phyloP scores from a whole-genome alignment of 2,888 invertebrate species.

The Calameuta filiformis region DNA sequence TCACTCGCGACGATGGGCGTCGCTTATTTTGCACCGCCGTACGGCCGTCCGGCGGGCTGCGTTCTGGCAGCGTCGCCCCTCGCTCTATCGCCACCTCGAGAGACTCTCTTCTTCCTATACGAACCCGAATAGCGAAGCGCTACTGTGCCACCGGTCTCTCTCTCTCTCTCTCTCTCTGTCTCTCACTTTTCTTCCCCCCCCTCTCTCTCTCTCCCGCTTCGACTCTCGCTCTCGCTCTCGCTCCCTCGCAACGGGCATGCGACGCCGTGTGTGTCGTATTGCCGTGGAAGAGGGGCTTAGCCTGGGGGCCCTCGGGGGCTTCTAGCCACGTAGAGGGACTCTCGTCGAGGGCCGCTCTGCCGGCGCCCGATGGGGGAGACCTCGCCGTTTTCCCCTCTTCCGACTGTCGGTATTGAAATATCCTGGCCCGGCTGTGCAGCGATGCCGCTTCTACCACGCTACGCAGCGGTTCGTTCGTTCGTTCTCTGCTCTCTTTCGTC shows the following conservation, averaged over 20 bases:
- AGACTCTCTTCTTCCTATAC: constrained; percentile 18
- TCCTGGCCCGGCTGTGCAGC: constrained; percentile 53
- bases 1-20: constrained; percentile 43
- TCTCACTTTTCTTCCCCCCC: constrained; percentile 15
- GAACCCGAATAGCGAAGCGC: constrained; percentile 48
- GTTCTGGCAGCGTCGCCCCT: constrained; percentile 7
- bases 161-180: constrained; percentile 11
- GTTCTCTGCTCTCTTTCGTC: constrained; percentile 9
- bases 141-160: constrained; percentile 23
- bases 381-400: constrained; percentile 31
- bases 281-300: constrained; percentile 16
- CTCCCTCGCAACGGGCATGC: constrained; percentile 19
- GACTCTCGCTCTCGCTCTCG: constrained; percentile 2
- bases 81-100: constrained; percentile 12
- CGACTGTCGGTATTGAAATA: constrained; percentile 51
- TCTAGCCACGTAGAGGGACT: background rate
- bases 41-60: background rate
- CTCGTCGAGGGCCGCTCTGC: too few relatives aligned
- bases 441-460: constrained; percentile 53
- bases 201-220: constrained; percentile 6
- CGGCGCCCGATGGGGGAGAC: constrained; percentile 11
- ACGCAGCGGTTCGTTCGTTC: constrained; percentile 26
- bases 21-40: constrained; percentile 15
- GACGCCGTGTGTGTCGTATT: constrained; percentile 16
- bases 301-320: constrained; percentile 19